These are phyloP conservation scores for Brachyopa scutellaris DNA, from an alignment of 2,888 invertebrate genomes.

Conservation along the genomic window DNA sequence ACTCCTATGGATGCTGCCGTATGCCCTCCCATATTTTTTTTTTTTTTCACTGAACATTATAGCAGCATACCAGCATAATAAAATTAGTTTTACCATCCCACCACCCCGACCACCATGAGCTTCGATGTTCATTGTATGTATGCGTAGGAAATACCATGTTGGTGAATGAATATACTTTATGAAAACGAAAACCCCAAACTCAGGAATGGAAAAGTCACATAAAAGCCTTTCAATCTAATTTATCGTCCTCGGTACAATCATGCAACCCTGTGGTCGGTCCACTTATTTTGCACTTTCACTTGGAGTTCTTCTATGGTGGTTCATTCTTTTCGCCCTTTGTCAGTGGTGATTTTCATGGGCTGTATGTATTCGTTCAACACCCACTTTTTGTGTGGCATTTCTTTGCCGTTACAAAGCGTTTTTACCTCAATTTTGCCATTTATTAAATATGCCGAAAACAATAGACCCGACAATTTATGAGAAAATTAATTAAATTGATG, in stretches of 20 bases:
- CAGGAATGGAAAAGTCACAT: constrained; percentile 62
- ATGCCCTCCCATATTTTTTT: neutral
- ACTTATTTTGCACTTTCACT: constrained; percentile 22
- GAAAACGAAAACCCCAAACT: constrained; percentile 33
- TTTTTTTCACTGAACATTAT: constrained; percentile 28
- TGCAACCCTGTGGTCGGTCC: constrained; percentile 41
- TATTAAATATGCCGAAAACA: constrained; percentile 76
- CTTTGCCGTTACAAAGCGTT: constrained; percentile 5
- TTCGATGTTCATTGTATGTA: constrained; percentile 18
- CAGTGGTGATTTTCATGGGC: constrained; percentile 7
- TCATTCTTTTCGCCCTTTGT: constrained; percentile 27
- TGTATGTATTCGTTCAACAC: neutral
- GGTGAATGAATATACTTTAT: constrained; percentile 42
- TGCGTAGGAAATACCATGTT: neutral
- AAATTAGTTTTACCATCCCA: constrained; percentile 49
- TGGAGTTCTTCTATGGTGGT: constrained; percentile 13
- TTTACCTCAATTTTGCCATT: constrained; percentile 64
- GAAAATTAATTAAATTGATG: constrained; percentile 76
- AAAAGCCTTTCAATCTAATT: constrained; percentile 70
- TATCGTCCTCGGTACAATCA: constrained; percentile 38
- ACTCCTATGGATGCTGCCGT: constrained; percentile 20
- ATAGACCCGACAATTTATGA: constrained; percentile 74
- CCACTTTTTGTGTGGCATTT: constrained; percentile 4
- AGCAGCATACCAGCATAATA: constrained; percentile 48
- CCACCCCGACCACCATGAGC: neutral